A percentile compares a stretch with the other conserved stretches of the same genome.
These are phyloP conservation scores for Callorhinus ursinus DNA, from an alignment of 2,113 vertebrate species.

Conservation along the genomic window DNA sequence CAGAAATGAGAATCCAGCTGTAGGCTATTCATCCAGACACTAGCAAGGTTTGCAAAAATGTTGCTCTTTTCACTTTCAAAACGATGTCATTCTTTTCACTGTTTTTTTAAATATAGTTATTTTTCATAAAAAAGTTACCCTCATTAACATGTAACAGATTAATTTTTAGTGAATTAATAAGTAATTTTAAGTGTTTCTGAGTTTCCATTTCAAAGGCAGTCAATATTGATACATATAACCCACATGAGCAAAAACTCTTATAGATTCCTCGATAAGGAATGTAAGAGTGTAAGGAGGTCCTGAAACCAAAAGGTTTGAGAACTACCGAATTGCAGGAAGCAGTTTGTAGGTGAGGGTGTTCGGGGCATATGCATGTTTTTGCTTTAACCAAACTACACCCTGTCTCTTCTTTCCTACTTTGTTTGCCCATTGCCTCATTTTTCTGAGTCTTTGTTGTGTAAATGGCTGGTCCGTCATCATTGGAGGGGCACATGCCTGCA, in stretches of 20 bases:
- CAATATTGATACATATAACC: neutral
- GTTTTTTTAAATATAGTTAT: neutral
- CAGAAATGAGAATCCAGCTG: neutral
- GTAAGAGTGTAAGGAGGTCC: neutral
- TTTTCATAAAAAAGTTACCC: neutral
- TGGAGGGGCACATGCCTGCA: neutral
- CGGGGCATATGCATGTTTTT: neutral
- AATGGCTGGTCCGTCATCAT: neutral
- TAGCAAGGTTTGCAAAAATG: neutral
- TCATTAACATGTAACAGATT: neutral
- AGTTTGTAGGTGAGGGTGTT: neutral
- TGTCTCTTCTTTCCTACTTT: neutral
- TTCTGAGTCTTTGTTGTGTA: neutral
- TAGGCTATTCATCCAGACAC: neutral
- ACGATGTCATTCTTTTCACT: neutral
- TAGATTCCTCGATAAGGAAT: neutral
- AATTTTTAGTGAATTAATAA: neutral
- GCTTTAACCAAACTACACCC: no score
- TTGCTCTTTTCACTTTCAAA: neutral
- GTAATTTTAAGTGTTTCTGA: neutral
- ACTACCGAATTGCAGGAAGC: neutral
- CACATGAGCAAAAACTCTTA: neutral
- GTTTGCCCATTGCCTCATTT: neutral
- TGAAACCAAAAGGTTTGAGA: neutral
- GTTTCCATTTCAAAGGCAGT: neutral